phyloP scores from a whole-genome alignment of 2,113 vertebrate species.

The Glaucidium brasilianum region DNA sequence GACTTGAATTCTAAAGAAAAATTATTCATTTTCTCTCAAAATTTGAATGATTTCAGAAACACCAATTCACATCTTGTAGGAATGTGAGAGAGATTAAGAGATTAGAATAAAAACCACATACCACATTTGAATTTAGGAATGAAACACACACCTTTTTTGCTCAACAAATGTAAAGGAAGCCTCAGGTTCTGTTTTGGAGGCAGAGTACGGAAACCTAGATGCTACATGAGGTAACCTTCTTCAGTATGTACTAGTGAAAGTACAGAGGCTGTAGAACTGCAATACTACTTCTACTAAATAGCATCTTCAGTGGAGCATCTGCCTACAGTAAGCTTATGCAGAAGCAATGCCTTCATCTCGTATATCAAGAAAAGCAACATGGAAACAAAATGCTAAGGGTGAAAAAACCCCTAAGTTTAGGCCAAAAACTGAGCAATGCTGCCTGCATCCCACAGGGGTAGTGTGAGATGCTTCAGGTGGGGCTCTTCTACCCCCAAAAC shows the following conservation, averaged over 20 bases:
- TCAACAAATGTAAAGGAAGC: background rate
- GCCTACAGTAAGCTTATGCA: background rate
- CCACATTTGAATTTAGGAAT: background rate
- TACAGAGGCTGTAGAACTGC: background rate
- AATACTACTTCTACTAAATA: background rate
- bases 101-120: fast-evolving
- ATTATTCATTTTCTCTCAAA: background rate
- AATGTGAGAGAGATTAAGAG: too few relatives aligned
- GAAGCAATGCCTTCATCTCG: background rate
- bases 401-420: background rate
- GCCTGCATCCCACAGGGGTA: background rate
- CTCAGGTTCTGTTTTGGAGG: background rate
- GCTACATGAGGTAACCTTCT: background rate
- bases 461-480: background rate
- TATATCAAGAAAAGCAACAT: background rate
- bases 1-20: background rate
- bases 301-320: background rate
- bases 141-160: background rate
- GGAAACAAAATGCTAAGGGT: background rate
- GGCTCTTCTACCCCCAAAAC: background rate
- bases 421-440: background rate
- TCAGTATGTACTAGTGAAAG: background rate
- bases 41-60: background rate
- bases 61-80: background rate
- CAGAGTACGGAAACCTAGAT: background rate